Evolutionary conservation across 2,888 invertebrate species (phyloP).

Genomic region (Brachypterus glaber): DNA sequence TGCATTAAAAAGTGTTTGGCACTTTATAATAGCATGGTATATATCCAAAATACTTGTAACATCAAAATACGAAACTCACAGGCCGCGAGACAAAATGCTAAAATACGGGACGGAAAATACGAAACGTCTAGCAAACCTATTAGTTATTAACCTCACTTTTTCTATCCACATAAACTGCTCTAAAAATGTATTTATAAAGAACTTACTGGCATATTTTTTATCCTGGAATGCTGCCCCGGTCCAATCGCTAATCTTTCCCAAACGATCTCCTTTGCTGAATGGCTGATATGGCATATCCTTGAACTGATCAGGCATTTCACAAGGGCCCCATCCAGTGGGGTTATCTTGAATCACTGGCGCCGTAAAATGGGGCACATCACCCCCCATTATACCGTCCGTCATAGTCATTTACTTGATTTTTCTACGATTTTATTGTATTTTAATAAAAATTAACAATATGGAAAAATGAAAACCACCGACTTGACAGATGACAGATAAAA

Average conservation of each 20-base stretch:
- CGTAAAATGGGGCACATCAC: slow-evolving; percentile 56
- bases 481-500: slow-evolving; percentile 7
- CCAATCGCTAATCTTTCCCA: slow-evolving; percentile 99
- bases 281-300: slow-evolving; percentile 98
- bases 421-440: neutral
- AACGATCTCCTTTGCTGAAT: slow-evolving; percentile 95
- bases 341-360: slow-evolving; percentile 74
- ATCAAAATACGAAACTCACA: no score
- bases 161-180: no score
- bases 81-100: no score
- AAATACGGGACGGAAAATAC: neutral
- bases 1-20: no score
- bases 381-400: slow-evolving; percentile 38
- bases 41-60: no score
- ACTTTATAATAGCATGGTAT: no score
- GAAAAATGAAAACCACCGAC: neutral
- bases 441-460: slow-evolving; percentile 5
- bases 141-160: slow-evolving; percentile 17
- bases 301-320: slow-evolving; percentile 86
- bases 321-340: slow-evolving; percentile 94
- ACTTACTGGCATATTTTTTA: slow-evolving; percentile 84
- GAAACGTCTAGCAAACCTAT: no score
- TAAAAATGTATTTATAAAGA: neutral
- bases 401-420: slow-evolving; percentile 28
- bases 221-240: slow-evolving; percentile 88